These are phyloP conservation scores for Dromius quadrimaculatus DNA, from an alignment of 2,888 invertebrate genomes.

Conservation along the genomic window DNA sequence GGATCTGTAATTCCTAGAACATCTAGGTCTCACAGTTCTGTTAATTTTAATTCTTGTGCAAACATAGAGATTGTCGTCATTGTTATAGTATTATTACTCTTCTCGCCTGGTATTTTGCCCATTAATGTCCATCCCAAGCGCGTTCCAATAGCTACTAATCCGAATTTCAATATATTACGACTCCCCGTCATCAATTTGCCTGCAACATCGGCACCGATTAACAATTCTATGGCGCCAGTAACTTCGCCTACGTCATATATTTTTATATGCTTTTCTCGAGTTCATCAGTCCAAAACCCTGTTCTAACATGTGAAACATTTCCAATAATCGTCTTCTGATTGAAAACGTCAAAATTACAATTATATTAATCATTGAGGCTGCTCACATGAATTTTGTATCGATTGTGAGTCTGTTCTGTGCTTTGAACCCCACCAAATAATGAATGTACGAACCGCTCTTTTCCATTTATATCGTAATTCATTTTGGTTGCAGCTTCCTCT, in stretches of 20 bases:
- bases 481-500: slow-evolving; percentile 29
- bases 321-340: slow-evolving; percentile 10
- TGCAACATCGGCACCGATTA: slow-evolving; percentile 49
- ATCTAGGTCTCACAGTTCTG: slow-evolving; percentile 57
- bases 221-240: slow-evolving; percentile 43
- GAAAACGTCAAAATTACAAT: slow-evolving; percentile 16
- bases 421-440: neutral
- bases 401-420: neutral
- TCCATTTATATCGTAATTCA: slow-evolving; percentile 31
- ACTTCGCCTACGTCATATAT: slow-evolving; percentile 7
- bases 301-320: neutral
- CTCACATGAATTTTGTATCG: neutral
- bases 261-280: neutral
- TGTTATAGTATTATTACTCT: neutral
- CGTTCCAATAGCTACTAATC: slow-evolving; percentile 54
- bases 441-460: slow-evolving; percentile 14
- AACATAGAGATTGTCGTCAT: slow-evolving; percentile 14
- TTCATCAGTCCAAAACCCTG: slow-evolving; percentile 13
- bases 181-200: slow-evolving; percentile 53
- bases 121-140: slow-evolving; percentile 54
- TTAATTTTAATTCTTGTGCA: neutral
- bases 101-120: slow-evolving; percentile 39
- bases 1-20: slow-evolving; percentile 58
- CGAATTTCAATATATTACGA: slow-evolving; percentile 26
- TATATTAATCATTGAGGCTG: neutral